phyloP scores from a whole-genome alignment of 1,140 invertebrate genomes.

The Aphelinus certus region DNA sequence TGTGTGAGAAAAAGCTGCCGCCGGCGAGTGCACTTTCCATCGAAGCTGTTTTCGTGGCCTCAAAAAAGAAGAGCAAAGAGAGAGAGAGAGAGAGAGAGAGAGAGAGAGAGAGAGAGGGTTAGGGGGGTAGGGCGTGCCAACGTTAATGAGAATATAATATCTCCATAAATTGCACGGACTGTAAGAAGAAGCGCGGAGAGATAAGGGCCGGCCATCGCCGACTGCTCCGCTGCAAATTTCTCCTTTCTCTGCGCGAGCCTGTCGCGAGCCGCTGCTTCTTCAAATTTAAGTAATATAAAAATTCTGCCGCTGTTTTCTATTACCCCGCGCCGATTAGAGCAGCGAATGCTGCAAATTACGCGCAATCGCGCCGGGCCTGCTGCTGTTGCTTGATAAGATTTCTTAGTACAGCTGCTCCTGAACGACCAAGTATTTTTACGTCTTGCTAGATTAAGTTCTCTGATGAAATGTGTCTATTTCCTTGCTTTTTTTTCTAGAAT shows the following conservation, averaged over 20 bases:
- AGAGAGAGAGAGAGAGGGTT: background rate
- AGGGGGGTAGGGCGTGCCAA: background rate
- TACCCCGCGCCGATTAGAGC: no score
- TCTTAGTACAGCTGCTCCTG: no score
- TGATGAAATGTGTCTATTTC: no score
- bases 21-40: background rate
- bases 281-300: constrained; percentile 19
- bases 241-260: background rate
- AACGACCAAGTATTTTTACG: no score
- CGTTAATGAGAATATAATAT: constrained; percentile 42
- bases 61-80: background rate
- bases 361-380: no score
- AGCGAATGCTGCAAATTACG: no score
- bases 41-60: no score
- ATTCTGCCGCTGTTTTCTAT: no score
- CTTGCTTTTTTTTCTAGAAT: no score
- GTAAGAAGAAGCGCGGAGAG: constrained; percentile 11
- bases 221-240: background rate
- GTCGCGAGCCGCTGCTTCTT: background rate
- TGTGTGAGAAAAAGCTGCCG: no score
- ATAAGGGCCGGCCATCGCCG: background rate
- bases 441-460: no score
- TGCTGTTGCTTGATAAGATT: no score
- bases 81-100: background rate
- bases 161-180: constrained; percentile 31